A percentile compares a stretch with the other conserved stretches of the same genome.
Evolutionary conservation across 37 sponge, comb jelly and placozoan species (phyloP).

Genomic region (Crambe crambe): DNA sequence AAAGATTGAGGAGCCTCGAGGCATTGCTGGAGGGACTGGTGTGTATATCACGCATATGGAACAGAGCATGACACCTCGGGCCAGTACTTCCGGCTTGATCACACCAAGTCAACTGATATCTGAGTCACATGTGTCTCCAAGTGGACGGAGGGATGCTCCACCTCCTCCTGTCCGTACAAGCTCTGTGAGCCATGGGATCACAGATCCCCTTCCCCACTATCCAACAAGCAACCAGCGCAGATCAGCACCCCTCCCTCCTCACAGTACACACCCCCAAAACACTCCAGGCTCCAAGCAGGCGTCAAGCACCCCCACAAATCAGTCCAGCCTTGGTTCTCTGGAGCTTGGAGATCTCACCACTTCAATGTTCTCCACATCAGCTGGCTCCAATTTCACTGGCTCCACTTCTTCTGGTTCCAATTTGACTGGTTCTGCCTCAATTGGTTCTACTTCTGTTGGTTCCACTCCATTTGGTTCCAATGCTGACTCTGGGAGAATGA

Average conservation of each 20-base stretch:
- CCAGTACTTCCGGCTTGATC: too few species aligned
- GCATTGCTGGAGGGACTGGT: too few species aligned
- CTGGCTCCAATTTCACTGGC: background rate
- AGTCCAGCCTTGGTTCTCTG: background rate
- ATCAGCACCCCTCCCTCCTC: background rate
- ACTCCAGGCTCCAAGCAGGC: background rate
- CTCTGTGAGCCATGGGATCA: constrained; percentile 1
- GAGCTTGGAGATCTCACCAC: background rate
- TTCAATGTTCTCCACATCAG: background rate
- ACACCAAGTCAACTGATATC: too few species aligned
- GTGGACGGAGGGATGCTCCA: background rate
- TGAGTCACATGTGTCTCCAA: background rate
- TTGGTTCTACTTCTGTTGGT: background rate
- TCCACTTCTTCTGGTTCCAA: too few species aligned
- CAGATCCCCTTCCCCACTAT: background rate
- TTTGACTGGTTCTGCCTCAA: too few species aligned
- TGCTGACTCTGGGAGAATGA: too few species aligned
- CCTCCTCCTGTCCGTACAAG: background rate
- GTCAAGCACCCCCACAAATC: background rate
- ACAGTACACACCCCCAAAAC: background rate
- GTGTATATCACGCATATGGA: too few species aligned
- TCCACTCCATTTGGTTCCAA: background rate
- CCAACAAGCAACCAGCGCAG: background rate
- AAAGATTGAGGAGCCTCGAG: background rate
- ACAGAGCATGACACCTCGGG: too few species aligned